Evolutionary conservation across 2,113 vertebrate species (phyloP).

Genomic region (Pampusana beccarii): DNA sequence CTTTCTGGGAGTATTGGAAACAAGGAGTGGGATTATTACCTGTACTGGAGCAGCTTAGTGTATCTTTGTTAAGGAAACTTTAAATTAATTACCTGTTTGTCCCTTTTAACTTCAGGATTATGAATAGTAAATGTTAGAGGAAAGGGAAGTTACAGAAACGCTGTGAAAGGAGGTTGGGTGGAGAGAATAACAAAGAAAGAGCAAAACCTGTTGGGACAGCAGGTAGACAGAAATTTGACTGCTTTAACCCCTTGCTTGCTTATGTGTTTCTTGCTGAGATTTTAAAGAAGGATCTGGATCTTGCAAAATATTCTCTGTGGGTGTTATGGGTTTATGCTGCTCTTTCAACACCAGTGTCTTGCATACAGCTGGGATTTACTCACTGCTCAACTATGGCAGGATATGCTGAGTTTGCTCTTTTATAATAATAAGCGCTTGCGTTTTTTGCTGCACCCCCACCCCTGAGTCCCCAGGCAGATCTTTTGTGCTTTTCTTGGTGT

Average conservation of each 20-base stretch:
- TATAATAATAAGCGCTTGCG: rapidly evolving
- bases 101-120: not conserved
- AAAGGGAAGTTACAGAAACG: not conserved
- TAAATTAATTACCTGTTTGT: not conserved
- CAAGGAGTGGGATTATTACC: rapidly evolving
- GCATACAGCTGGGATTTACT: not conserved
- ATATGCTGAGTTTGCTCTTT: not conserved
- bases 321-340: not conserved
- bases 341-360: not conserved
- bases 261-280: not conserved
- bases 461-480: not conserved
- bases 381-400: not conserved
- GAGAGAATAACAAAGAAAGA: not conserved
- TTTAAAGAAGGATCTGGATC: not conserved
- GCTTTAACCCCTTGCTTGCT: not conserved
- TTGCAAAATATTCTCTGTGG: not conserved
- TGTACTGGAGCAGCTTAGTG: not conserved
- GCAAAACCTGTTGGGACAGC: not conserved
- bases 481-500: not conserved
- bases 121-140: not conserved
- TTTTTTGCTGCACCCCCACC: not conserved
- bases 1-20: not conserved
- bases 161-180: not conserved
- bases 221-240: not conserved
- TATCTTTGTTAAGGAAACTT: not conserved